Base-by-base conservation (phyloP, 2,797 vertebrate species). In the Ataeniobius toweri region DNA sequence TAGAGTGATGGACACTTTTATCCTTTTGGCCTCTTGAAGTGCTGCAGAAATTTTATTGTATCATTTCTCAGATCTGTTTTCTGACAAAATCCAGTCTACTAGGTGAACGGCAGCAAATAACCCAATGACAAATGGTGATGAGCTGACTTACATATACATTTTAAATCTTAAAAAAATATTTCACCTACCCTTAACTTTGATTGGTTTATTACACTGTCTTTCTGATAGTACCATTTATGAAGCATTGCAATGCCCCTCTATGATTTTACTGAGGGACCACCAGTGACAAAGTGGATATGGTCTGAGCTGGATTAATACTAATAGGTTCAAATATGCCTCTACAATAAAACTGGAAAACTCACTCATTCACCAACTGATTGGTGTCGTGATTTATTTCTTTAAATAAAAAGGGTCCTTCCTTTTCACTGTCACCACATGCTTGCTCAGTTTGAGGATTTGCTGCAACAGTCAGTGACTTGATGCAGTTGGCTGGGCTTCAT, bases 1-100 rank as follows among this genome's bases (percentile, higher is more conserved):
- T 31, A 31, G 65, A 72, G 8, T 63, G 46, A 78, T 9, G 44
- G 31, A 72, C 20, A 14, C 44, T n/a, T 63, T 50, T 78, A 71
- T 63, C 41, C 24, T 20, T 53, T 41, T 20, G 53, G 41, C 53
- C 28, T 59, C 26, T 71, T 68, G 3, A 72, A 67, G 18, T 46
- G 50, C 12, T 39, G 20, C n/a, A 10, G n/a, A 65, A 72, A 73
- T 22, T 9, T 65, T 22, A 20, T 26, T 76, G 18, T 18, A 14
- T 41, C 0, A 36, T 61, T 22, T 28, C 4, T 58, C 48, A 76
- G 63, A 68, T 53, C 63, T 67, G 13, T 53, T 24, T 28, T 48
- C 48, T 48, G 61, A 24, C 26, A 12, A 58, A 55, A 69, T 55
- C 26, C 9, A 22, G 50, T 53, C 41, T 9, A 7, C 3, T 14